Evolutionary conservation across 2,797 vertebrate genomes (phyloP), one percentile per base, ranked within the genome.

Genomic region (Phoeniculus purpureus): DNA sequence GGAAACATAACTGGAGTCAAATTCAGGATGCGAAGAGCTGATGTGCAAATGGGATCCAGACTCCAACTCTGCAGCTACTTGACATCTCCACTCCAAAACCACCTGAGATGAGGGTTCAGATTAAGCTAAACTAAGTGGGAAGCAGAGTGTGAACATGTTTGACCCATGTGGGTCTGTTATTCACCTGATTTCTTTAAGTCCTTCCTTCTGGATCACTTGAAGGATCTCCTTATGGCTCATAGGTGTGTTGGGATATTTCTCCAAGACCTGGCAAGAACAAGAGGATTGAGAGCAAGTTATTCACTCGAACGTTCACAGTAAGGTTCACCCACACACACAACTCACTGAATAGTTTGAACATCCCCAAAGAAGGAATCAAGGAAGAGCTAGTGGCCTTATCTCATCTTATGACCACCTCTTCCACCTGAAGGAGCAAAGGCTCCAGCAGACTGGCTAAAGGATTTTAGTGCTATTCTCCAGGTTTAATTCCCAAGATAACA

Each of bases 221-320:
- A 99, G 97, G 97, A 99, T 99, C 96, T 99, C 99, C 94, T 99
- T 99, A 97, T 99, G 99, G 98, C 99, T 99, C 99, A 99, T 99
- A 9, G 99, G 99, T 65, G 99, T 99, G 92, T 99, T 99, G 4
- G 99, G 99, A 54, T 99, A 99, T 97, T 99, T 99, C 97, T 99
- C 99, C 97, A 99, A 98, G 95, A 99, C 99, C 99, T 99, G 94
- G 51, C 40, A 97, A 82, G 85, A 18, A 92, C 96, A 86, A 84
- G 93, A 2, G 96, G 66, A 95, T 82, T 5, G 86, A 96, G 54
- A 92, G 10, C 12, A 45, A 70, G 15, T 96, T 9, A 93, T 7
- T 55, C 25, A 12, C 52, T 13, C 52, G 70, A 26, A 50, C 13
- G n/a, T 32, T 43, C 37, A 27, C 17, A 25, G 55, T 8, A 26